These are phyloP conservation scores for Cyprinus carpio DNA, from an alignment of 2,113 vertebrate species.

Conservation along the genomic window DNA sequence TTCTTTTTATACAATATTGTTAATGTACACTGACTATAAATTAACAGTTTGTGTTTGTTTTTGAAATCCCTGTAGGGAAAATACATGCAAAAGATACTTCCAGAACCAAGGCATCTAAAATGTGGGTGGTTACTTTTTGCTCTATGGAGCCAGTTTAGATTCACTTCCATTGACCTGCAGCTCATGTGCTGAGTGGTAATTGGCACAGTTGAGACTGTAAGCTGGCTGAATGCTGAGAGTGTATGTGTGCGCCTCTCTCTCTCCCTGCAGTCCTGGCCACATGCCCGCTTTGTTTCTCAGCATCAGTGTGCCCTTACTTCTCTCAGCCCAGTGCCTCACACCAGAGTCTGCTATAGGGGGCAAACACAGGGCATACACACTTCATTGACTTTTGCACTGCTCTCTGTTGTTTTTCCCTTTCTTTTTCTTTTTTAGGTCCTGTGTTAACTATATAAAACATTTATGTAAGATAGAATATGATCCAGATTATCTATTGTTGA, in stretches of 20 bases:
- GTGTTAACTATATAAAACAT: background rate
- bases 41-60: too few relatives aligned
- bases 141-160: background rate
- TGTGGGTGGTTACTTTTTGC: background rate
- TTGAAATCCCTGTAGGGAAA: background rate
- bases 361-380: slow-evolving; percentile 1
- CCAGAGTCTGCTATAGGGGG: background rate
- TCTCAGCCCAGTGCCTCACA: background rate
- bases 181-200: slow-evolving; percentile 28
- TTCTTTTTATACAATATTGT: background rate
- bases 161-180: background rate
- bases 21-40: too few relatives aligned
- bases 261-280: slow-evolving; percentile 46
- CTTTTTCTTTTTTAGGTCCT: background rate
- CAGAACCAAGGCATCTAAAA: background rate
- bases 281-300: slow-evolving; percentile 46
- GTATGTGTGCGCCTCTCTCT: background rate
- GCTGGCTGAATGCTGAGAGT: slow-evolving; percentile 22
- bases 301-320: slow-evolving; percentile 34
- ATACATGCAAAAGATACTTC: background rate
- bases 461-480: background rate
- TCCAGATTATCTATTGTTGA: too few relatives aligned
- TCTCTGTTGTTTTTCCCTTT: background rate
- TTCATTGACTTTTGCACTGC: background rate
- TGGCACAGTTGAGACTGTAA: slow-evolving; percentile 35